A percentile compares a stretch with the other conserved stretches of the same genome.
Conservation (phyloP, 2,888 invertebrate genomes). For the Drosophila nr. perissopoda region DNA sequence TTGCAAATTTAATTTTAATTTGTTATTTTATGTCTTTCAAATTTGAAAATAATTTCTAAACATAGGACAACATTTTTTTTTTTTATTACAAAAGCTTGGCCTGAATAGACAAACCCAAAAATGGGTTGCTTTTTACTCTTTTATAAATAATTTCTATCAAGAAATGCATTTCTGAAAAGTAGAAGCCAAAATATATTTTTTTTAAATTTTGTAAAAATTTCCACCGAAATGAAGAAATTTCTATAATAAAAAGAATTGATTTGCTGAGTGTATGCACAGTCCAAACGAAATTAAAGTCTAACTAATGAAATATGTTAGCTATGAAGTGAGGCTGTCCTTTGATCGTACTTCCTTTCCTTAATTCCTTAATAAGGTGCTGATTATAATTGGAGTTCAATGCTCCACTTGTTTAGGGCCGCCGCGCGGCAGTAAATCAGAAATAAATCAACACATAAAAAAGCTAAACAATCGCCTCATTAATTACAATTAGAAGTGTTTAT, state of each 20-base stretch:
- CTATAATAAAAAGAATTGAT: not conserved
- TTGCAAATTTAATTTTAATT: too few relatives aligned
- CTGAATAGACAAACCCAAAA: not conserved
- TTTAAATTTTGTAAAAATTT: not conserved
- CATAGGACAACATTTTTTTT: not conserved
- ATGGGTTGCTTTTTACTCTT: not conserved
- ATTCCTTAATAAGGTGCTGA: constrained; percentile 27
- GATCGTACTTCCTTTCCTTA: not conserved
- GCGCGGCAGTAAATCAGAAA: constrained; percentile 60
- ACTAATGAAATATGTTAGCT: constrained; percentile 2
- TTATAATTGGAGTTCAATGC: constrained; percentile 60
- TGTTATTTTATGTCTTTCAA: too few relatives aligned
- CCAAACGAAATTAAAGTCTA: not conserved
- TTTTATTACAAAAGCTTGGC: too few relatives aligned
- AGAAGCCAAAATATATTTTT: too few relatives aligned
- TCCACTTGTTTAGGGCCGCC: constrained; percentile 50
- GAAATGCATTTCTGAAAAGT: too few relatives aligned
- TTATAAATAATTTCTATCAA: not conserved
- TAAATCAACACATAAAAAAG: constrained; percentile 72
- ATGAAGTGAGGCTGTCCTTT: constrained; percentile 2
- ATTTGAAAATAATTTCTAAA: too few relatives aligned
- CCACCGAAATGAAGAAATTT: not conserved
- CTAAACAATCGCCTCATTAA: constrained; percentile 80
- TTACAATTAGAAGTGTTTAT: constrained; percentile 82
- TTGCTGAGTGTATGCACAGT: not conserved